A percentile compares a stretch with the other conserved stretches of the same genome.
Evolutionary conservation across 64 coral and sea anemone genomes (phyloP).

Genomic region (Catalaphyllia jardinei): DNA sequence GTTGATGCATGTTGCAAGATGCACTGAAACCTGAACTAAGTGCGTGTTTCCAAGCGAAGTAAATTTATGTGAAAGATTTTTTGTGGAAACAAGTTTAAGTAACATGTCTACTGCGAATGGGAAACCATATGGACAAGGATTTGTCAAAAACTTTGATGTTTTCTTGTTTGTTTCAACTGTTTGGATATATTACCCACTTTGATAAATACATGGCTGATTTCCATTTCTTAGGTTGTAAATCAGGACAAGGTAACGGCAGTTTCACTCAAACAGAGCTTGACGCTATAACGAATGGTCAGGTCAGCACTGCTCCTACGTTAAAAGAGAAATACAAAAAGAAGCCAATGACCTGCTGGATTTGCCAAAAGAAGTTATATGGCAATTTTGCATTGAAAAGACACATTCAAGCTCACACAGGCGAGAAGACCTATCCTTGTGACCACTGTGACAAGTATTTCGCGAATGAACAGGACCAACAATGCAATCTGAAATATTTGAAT

Average conservation of each 20-base stretch:
- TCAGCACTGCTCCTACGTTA: background rate
- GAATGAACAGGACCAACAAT: background rate
- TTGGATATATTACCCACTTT: too few species aligned
- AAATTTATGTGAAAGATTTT: too few species aligned
- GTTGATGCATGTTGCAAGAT: too few species aligned
- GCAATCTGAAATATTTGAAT: background rate
- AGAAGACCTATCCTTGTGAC: background rate
- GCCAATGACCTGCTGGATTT: background rate
- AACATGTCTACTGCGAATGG: too few species aligned
- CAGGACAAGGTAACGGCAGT: background rate
- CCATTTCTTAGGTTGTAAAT: background rate
- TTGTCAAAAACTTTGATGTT: too few species aligned
- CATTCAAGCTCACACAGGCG: background rate
- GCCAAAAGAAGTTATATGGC: background rate
- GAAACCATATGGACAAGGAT: too few species aligned
- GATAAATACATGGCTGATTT: too few species aligned
- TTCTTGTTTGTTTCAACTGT: too few species aligned
- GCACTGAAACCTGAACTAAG: too few species aligned
- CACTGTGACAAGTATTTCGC: slow-evolving; percentile 33
- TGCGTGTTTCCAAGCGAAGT: too few species aligned
- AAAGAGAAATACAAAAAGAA: background rate
- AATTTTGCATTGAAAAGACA: background rate
- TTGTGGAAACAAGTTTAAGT: too few species aligned
- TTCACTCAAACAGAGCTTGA: background rate
- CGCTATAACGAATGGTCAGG: background rate